Conservation (phyloP, 2,113 vertebrate species). For the Stomatorhinus ivindoensis region DNA sequence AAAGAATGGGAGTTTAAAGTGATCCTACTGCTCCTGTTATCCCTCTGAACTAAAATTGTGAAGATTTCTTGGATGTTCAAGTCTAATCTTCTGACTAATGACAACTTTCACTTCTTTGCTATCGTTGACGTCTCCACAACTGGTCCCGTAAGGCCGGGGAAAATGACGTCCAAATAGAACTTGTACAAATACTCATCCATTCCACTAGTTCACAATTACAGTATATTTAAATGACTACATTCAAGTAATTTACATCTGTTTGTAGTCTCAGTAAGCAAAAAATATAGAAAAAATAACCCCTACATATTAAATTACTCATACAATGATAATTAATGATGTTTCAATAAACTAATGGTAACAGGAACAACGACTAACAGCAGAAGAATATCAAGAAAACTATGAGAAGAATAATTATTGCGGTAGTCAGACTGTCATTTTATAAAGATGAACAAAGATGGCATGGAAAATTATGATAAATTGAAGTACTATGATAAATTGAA, state of each 20-base stretch:
- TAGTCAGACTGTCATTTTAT: neutral
- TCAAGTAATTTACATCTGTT: neutral
- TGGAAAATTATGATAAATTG: neutral
- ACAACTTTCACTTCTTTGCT: neutral
- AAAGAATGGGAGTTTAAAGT: neutral
- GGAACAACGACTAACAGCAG: neutral
- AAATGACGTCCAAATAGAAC: neutral
- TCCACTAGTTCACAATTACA: neutral
- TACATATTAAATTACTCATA: neutral
- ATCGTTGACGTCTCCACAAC: neutral
- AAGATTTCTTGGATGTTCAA: neutral
- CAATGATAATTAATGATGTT: neutral
- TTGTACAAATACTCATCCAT: neutral
- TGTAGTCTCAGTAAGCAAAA: neutral
- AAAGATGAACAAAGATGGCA: neutral
- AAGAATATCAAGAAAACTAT: neutral
- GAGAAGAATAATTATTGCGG: neutral
- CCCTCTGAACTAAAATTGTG: neutral
- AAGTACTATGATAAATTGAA: no score
- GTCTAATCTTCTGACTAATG: neutral
- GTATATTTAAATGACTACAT: neutral
- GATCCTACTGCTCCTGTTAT: neutral
- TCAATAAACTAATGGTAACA: neutral
- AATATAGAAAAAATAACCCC: neutral
- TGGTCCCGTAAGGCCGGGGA: neutral